Evolutionary conservation across 2,113 vertebrate species (phyloP), one percentile per base, ranked within the genome.

Genomic region (Gadus macrocephalus): DNA sequence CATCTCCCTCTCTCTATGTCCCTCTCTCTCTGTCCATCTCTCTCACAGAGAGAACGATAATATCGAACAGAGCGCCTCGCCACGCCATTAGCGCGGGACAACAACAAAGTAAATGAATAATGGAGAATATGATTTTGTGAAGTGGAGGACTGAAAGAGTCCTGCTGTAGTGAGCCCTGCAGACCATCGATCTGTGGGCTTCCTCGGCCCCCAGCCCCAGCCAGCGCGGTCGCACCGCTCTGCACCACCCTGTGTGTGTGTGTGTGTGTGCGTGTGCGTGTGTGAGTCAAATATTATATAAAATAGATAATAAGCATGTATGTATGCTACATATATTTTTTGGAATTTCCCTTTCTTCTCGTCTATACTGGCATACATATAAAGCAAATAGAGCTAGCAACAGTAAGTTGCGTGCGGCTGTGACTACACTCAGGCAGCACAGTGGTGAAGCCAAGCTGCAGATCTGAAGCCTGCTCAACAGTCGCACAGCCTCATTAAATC

Each of bases 401-500:
- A 49, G 42, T 14, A 49, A 49, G 42, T 49, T 49, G 93, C 95
- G 96, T 95, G 95, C 95, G 95, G 94, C 91, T 96, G 90, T 95
- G 96, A 98, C 96, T 96, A 96, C 92, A 95, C 93, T 92, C 93
- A 95, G 92, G 92, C 93, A 93, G 93, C 91, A 88, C 93, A 88
- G 92, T 91, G 92, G 93, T 93, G 91, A 95, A 95, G 93, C 92
- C 92, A 94, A 94, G 93, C 90, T 93, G 92, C 93, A 90, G 88
- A 93, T 93, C 91, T 93, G 92, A 91, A 93, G 92, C 94, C 92
- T 89, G 91, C 91, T 91, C 89, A 91, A 93, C 91, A 92, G 92
- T 93, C 93, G 91, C 72, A 92, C 91, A 89, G 94, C 94, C 95
- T 97, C 96, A 95, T 98, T 97, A 96, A 96, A 94, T 93, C 92